Evolutionary conservation across 2,113 vertebrate species (phyloP), one percentile per base, ranked within the genome.

Genomic region (Misgurnus anguillicaudatus): DNA sequence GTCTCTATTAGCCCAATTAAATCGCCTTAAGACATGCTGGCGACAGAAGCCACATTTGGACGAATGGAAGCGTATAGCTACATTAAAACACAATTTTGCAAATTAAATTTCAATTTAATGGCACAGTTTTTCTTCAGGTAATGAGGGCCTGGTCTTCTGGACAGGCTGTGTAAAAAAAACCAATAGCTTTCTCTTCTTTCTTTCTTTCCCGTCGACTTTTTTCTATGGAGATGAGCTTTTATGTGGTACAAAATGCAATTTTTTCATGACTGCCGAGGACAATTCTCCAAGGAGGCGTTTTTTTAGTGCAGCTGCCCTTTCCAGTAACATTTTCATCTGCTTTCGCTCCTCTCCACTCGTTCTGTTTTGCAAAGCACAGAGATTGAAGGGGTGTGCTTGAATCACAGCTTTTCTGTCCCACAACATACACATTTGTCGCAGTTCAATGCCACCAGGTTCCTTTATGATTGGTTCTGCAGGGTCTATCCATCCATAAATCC

Each of bases 21-120:
- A 90, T 82, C 80, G 86, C 89, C 86, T 85, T 86, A 85, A 89
- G 91, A 89, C 88, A 90, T 84, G 82, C 71, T 76, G 83, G 72
- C 72, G 82, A 89, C 84, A 83, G 88, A 85, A 89, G 89, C 80
- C 64, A 80, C 83, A 82, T 87, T 88, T 86, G 84, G 85, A 87
- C 86, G 80, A 51, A 88, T 88, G 80, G 84, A 86, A 87, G 86
- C 83, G 83, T 90, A 89, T 86, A 88, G 89, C 87, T 89, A 86
- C 86, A 89, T 91, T 90, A 91, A 91, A 92, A 89, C 85, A 87
- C 90, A 86, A 89, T 90, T 91, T 87, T 80, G 78, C 85, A 87
- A 91, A 91, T 93, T 92, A 87, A 89, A 92, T 92, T 93, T 89
- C 82, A 89, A 90, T 92, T 84, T 91, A 92, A 92, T 89, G 90